phyloP scores from a whole-genome alignment of 2,888 invertebrate species.

The Apeira syringaria region DNA sequence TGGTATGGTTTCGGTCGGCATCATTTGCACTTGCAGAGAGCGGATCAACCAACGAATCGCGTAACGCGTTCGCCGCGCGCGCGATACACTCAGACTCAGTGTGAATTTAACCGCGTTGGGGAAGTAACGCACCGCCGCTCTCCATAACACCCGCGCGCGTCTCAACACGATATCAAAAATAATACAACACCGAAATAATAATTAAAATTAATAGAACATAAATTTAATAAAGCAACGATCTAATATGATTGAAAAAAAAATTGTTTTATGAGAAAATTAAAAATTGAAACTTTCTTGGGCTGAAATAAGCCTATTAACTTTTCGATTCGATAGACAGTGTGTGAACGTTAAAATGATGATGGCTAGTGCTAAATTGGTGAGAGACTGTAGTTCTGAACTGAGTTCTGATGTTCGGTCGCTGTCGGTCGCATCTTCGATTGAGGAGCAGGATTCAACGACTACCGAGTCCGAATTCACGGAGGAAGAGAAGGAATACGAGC shows the following conservation, averaged over 20 bases:
- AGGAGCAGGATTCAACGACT: constrained; percentile 80
- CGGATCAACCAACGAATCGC: constrained; percentile 1
- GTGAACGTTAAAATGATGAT: constrained; percentile 70
- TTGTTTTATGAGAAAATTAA: too few species aligned
- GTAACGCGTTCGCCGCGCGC: not conserved
- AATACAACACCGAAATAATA: constrained; percentile 25
- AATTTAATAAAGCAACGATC: too few species aligned
- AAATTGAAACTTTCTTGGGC: constrained; percentile 15
- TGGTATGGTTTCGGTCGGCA: too few species aligned
- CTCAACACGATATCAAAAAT: constrained; percentile 41
- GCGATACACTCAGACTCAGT: constrained; percentile 43
- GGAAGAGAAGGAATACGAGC: constrained; percentile 85
- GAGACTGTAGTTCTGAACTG: constrained; percentile 79
- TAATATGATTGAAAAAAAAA: too few species aligned
- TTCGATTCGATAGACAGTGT: constrained; percentile 15
- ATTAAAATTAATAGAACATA: too few species aligned
- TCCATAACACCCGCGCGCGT: constrained; percentile 45
- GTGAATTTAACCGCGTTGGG: constrained; percentile 48
- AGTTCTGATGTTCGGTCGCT: constrained; percentile 77
- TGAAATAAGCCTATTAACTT: constrained; percentile 20
- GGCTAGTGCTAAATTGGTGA: constrained; percentile 81
- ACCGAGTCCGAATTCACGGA: constrained; percentile 83
- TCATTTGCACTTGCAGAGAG: constrained; percentile 21
- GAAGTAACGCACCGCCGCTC: constrained; percentile 50
- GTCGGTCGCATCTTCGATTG: constrained; percentile 80